Evolutionary conservation across 2,888 invertebrate genomes (phyloP).

Genomic region (Rosalia funebris): DNA sequence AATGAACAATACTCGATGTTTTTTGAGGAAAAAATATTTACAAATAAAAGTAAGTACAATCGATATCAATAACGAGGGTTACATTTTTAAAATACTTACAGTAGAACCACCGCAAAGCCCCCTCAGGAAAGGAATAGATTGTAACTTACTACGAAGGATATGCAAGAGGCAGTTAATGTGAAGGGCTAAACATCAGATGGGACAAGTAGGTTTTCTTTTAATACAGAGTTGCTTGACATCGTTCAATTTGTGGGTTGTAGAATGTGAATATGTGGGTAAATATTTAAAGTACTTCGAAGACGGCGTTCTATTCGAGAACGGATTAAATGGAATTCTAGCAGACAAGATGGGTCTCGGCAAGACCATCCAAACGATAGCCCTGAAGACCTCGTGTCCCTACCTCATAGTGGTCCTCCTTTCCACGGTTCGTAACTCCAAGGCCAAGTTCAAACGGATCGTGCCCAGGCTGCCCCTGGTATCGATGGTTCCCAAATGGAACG

Average conservation of each 20-base stretch:
- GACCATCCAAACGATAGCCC: conserved; percentile 89
- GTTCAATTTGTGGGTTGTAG: conserved; percentile 23
- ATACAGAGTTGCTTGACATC: not conserved
- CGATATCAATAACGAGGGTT: not conserved
- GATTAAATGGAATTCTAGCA: conserved; percentile 91
- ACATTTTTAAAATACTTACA: conserved; percentile 7
- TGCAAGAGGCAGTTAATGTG: conserved; percentile 33
- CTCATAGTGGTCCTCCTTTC: conserved; percentile 75
- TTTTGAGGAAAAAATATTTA: conserved; percentile 41
- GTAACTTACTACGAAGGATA: conserved; percentile 35
- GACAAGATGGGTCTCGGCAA: conserved; percentile 98
- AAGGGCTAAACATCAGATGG: not conserved
- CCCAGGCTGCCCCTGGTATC: conserved; percentile 71
- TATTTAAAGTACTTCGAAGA: conserved; percentile 54
- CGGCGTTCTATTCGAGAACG: conserved; percentile 68
- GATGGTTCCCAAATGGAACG: conserved; percentile 66
- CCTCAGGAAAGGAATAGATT: conserved; percentile 37
- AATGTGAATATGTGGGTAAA: conserved; percentile 31
- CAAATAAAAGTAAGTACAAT: conserved; percentile 19
- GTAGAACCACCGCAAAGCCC: conserved; percentile 28
- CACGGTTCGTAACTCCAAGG: conserved; percentile 75
- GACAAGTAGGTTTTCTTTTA: conserved; percentile 10
- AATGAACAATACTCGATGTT: conserved; percentile 47
- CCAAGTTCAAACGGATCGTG: conserved; percentile 73
- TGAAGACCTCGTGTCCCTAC: conserved; percentile 65